A percentile compares a stretch with the other conserved stretches of the same genome.
These are phyloP conservation scores for Myopa tessellatipennis DNA, from an alignment of 2,888 invertebrate genomes.

Conservation along the genomic window DNA sequence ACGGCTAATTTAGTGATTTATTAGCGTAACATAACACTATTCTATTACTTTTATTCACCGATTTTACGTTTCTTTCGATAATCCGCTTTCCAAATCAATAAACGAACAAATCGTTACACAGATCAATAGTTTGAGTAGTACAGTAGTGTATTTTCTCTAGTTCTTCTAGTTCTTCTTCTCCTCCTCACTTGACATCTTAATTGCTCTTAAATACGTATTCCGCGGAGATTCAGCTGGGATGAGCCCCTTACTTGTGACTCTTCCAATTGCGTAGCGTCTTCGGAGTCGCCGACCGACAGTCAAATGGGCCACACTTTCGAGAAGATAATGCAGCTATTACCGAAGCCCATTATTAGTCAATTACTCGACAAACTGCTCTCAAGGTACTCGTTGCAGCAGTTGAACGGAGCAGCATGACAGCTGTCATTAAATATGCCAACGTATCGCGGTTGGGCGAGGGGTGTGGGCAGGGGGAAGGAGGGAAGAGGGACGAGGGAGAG, in stretches of 20 bases:
- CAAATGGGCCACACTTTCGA: constrained; percentile 8
- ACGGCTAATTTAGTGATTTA: too few species aligned
- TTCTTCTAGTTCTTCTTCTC: neutral
- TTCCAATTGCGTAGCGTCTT: neutral
- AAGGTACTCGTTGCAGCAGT: constrained; percentile 23
- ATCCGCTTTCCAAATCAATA: too few species aligned
- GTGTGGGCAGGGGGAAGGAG: neutral
- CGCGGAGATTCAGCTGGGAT: too few species aligned
- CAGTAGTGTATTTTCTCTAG: neutral
- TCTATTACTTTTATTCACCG: too few species aligned
- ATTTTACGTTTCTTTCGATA: too few species aligned
- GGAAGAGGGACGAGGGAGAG: neutral
- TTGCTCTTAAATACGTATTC: too few species aligned
- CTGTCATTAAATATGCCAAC: constrained; percentile 26
- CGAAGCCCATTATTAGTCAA: constrained; percentile 36
- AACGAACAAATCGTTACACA: too few species aligned
- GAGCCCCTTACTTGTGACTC: too few species aligned
- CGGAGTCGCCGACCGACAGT: neutral
- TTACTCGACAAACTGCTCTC: constrained; percentile 35
- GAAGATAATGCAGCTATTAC: constrained; percentile 21
- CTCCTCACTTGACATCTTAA: neutral
- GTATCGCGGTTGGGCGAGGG: neutral
- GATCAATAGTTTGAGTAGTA: neutral
- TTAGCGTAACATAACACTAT: too few species aligned
- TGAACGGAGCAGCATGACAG: constrained; percentile 29